A percentile compares a stretch with the other conserved stretches of the same genome.
Evolutionary conservation across 1,140 invertebrate species (phyloP).

Genomic region (Medauroidea extradentata): DNA sequence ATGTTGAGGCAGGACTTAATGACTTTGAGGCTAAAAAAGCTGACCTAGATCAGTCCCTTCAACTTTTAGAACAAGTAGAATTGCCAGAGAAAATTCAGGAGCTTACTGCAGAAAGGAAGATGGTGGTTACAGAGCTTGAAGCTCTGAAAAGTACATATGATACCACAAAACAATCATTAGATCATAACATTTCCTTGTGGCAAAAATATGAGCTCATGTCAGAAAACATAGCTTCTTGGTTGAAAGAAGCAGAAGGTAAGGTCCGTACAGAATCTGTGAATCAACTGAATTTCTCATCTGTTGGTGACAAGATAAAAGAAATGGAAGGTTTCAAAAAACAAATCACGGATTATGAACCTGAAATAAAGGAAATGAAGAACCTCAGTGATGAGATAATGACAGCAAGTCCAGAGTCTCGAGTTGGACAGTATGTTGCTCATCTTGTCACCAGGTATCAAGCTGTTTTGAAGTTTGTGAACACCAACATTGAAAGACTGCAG

Average conservation of each 20-base stretch:
- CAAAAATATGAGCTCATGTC: conserved; percentile 71
- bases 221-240: conserved; percentile 73
- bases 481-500: conserved; percentile 62
- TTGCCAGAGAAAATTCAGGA: conserved; percentile 59
- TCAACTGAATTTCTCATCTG: conserved; percentile 47
- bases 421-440: conserved; percentile 73
- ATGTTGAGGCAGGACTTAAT: conserved; percentile 66
- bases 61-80: conserved; percentile 62
- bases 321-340: conserved; percentile 57
- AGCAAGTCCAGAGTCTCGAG: conserved; percentile 74
- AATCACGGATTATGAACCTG: conserved; percentile 56
- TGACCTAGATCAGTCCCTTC: conserved; percentile 62
- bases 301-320: conserved; percentile 68
- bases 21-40: conserved; percentile 61
- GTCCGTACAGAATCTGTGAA: conserved; percentile 67
- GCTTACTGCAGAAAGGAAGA: conserved; percentile 57
- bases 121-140: conserved; percentile 62
- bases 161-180: conserved; percentile 63
- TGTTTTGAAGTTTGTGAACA: conserved; percentile 63
- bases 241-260: conserved; percentile 81
- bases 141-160: conserved; percentile 60
- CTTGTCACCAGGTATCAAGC: conserved; percentile 71
- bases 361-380: conserved; percentile 61
- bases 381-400: conserved; percentile 68
- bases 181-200: conserved; percentile 72